Evolutionary conservation across 1,140 invertebrate genomes (phyloP), one percentile per base, ranked within the genome.

Genomic region (Hyphantria cunea): DNA sequence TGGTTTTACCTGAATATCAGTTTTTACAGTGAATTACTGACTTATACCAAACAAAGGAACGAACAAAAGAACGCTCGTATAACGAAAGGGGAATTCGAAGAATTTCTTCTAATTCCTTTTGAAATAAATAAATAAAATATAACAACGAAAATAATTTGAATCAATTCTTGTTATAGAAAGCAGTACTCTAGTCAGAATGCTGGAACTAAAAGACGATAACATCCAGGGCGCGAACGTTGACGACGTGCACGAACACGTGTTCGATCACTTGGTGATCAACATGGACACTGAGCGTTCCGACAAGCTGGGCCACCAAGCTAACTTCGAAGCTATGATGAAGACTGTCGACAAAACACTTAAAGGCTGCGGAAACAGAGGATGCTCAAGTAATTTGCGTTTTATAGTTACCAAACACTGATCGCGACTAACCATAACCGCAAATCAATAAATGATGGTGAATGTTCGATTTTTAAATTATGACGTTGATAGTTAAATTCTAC

Each of bases 261-360:
- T 89, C 68, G 76, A 85, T 6, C 53, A 25, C 0, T 73, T 86
- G 31, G 68, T 78, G 14, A 51, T 60, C 0, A 72, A 76, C 48
- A 80, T 76, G 68, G 82, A 83, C 0, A 25, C 37, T 0, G 70
- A 78, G 3, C 53, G 71, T 6, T 41, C 49, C 0, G 74, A 85
- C 25, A 59, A 66, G 4, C 14, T 61, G 6, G 76, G 64, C 0
- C 84, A 87, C 34, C 74, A 75, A 25, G 56, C 59, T 5, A 80
- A 86, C 65, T 84, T 76, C 47, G 76, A 80, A 12, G 64, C 55
- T 8, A 78, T 88, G 81, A 69, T 82, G 62, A 64, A 68, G 6
- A 78, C 70, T 3, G 50, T 86, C 1, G 59, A 75, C 6, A 76
- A 64, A 5, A 54, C 64, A n/a, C 42, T 85, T 13, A 66, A 73